These are phyloP conservation scores for Syrrhaptes paradoxus DNA, from an alignment of 2,113 vertebrate genomes.

Conservation along the genomic window DNA sequence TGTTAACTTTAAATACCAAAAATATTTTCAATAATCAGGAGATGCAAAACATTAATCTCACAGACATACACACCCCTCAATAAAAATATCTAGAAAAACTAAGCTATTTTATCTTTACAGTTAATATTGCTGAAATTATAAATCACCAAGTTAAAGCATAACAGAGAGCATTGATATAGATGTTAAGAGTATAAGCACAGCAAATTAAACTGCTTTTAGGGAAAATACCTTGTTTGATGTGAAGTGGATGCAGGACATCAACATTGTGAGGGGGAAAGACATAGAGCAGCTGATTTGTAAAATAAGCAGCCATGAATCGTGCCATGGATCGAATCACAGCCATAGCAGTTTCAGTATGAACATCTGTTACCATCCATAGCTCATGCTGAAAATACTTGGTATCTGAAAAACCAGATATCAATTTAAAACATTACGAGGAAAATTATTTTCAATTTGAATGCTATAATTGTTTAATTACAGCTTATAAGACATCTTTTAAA, in stretches of 20 bases:
- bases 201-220: neutral
- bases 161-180: neutral
- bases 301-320: conserved; percentile 95
- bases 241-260: conserved; percentile 82
- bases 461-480: neutral
- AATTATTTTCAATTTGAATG: neutral
- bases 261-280: conserved; percentile 88
- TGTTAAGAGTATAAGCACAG: neutral
- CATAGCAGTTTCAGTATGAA: conserved; percentile 77
- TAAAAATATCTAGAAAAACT: neutral
- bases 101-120: neutral
- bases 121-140: neutral
- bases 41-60: neutral
- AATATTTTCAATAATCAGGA: neutral
- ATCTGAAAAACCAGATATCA: conserved; percentile 7
- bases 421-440: neutral
- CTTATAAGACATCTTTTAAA: neutral
- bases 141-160: neutral
- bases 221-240: conserved; percentile 79
- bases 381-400: conserved; percentile 36
- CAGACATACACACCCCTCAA: neutral
- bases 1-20: neutral
- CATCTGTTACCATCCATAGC: conserved; percentile 38
- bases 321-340: conserved; percentile 87
- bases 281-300: conserved; percentile 85